Base-by-base conservation (phyloP, 2,113 vertebrate genomes). In the Rhombomys opimus region DNA sequence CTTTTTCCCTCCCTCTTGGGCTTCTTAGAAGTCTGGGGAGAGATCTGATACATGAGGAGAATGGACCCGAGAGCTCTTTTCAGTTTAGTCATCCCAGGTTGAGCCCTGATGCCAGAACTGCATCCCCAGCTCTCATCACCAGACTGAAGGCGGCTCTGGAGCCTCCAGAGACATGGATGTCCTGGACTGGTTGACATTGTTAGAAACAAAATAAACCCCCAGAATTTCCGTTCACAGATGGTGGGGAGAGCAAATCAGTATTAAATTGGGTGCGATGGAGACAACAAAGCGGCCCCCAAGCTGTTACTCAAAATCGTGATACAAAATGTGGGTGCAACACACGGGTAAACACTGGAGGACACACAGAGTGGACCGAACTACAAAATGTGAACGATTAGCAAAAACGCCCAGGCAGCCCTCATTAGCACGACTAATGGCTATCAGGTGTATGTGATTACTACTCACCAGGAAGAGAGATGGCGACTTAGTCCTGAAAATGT, bases 51-150 rank as follows among this genome's bases (percentile, higher is more conserved):
- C 5, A 81, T 82, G 73, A 61, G 3, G 1, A 78, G 41, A 90
- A 65, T 35, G 41, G 85, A n/a, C 20, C 25, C 0, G 0, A 70
- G 5, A 13, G 54, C 57, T 57, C 50, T 72, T 84, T 90, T 52
- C 65, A 93, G 72, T 10, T 12, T 23, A 14, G 6, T 52, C 70
- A 85, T 35, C 57, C 73, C 18, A 46, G 86, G 80, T 41, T 41
- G 20, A 63, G 63, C n/a, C 57, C 86, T 7, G 38, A 73, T 41
- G 22, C 23, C 11, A 57, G 23, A 41, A 61, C 76, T 41, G 73
- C 0, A 10, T n/a, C 4, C 38, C 46, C 3, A 4, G 14, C 68
- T 27, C 17, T 14, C 17, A 20, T 41, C 80, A 30, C 32, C 35
- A 7, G 72, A 46, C 2, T 11, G 72, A 22, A 57, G 10, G 67